Conservation (phyloP, 2,888 invertebrate genomes). For the Scaptomyza parva region DNA sequence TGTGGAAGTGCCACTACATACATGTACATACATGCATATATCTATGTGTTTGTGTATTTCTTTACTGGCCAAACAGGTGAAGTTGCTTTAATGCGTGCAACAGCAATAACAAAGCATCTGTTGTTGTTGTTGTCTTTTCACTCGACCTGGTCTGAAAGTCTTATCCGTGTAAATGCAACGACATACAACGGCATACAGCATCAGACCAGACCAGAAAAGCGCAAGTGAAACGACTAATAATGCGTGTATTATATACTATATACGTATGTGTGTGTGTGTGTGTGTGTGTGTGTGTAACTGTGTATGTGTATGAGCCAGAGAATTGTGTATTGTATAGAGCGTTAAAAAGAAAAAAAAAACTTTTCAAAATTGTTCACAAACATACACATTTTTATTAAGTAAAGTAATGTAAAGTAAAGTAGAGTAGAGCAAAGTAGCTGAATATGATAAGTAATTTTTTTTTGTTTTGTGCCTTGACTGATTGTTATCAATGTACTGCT, state of each 20-base stretch:
- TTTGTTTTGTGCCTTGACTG: too few relatives aligned
- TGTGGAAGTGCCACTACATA: constrained; percentile 12
- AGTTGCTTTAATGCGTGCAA: constrained; percentile 42
- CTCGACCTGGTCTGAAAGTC: constrained; percentile 50
- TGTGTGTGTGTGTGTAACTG: too few relatives aligned
- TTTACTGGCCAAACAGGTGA: constrained; percentile 56
- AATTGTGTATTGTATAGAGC: too few relatives aligned
- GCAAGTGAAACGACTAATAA: constrained; percentile 59
- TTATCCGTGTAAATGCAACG: constrained; percentile 45
- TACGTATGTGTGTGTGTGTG: neutral
- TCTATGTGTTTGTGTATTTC: constrained; percentile 16
- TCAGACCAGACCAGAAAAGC: constrained; percentile 49
- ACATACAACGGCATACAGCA: constrained; percentile 18
- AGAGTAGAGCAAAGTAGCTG: too few relatives aligned
- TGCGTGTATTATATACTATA: constrained; percentile 18
- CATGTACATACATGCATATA: too few relatives aligned
- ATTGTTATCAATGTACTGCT: too few relatives aligned
- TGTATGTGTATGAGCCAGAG: too few relatives aligned
- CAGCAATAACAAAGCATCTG: constrained; percentile 18
- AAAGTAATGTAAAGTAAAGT: too few relatives aligned
- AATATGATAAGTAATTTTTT: too few relatives aligned
- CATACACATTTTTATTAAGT: too few relatives aligned
- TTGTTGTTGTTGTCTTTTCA: constrained; percentile 3
- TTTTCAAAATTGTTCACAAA: too few relatives aligned
- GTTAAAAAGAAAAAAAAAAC: too few relatives aligned